These are phyloP conservation scores for Aphelinus certus DNA, from an alignment of 1,140 invertebrate genomes.

Conservation along the genomic window DNA sequence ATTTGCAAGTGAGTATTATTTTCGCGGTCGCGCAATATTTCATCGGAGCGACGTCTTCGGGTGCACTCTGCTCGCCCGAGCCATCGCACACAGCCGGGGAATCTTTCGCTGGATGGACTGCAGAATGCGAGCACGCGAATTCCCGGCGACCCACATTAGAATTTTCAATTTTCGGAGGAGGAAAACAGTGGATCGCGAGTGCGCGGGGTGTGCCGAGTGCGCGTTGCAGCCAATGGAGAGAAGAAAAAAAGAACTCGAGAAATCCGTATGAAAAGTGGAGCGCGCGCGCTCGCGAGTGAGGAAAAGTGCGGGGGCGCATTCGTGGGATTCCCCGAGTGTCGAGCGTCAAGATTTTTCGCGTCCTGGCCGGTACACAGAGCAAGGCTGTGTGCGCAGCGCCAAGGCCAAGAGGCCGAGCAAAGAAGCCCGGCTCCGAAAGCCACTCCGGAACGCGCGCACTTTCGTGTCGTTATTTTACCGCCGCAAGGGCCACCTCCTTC, in stretches of 20 bases:
- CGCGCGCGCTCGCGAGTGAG: not conserved
- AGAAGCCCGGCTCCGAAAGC: slow-evolving; percentile 44
- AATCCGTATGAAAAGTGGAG: not conserved
- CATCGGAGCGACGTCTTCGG: no score
- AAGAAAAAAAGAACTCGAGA: not conserved
- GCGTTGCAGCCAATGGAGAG: not conserved
- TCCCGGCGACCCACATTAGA: slow-evolving; percentile 22
- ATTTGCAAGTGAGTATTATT: no score
- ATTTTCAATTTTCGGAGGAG: slow-evolving; percentile 25
- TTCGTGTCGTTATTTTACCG: slow-evolving; percentile 59
- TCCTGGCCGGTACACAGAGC: not conserved
- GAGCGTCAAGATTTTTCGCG: slow-evolving; percentile 12
- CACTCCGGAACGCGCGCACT: slow-evolving; percentile 49
- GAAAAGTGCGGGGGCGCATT: slow-evolving; percentile 12
- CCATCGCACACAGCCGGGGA: no score
- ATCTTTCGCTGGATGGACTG: not conserved
- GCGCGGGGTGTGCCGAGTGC: no score
- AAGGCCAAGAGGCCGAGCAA: slow-evolving; percentile 7
- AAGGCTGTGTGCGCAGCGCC: not conserved
- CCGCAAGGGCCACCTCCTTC: slow-evolving; percentile 47
- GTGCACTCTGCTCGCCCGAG: no score
- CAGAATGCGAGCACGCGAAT: not conserved
- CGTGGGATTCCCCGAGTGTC: slow-evolving; percentile 17
- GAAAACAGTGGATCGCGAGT: not conserved
- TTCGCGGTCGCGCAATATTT: no score